Base-by-base conservation (phyloP, 2,113 vertebrate genomes). In the Oreochromis niloticus region DNA sequence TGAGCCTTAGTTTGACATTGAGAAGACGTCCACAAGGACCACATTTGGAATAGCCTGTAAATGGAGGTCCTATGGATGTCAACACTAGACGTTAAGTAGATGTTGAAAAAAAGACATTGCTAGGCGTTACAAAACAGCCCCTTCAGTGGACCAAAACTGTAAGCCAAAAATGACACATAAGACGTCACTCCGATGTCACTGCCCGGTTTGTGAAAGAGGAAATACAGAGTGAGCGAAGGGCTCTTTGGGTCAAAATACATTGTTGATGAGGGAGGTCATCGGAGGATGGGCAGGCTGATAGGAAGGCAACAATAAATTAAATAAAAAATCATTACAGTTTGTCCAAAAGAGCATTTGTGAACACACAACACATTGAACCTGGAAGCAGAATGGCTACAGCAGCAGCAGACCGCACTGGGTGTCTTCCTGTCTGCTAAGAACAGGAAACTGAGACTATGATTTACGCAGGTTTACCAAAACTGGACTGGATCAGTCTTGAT, bases 71-170 rank as follows among this genome's bases (percentile, higher is more conserved):
- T 39, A 39, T 39, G 6, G 34, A 66, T 66, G 61, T 66, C 19
- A 66, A 22, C 19, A 22, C 61, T 66, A 66, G 34, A 66, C 0
- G 19, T 66, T 39, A 11, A 0, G 1, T 5, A 66, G 61, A 39
- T 3, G 3, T 39, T 39, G 61, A 66, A 39, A 66, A 39, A 66
- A 39, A 66, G 61, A 66, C 1, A 4, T 63, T 7, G 59, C 59
- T n/a, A n/a, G 59, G 9, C 9, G 1, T 39, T 66, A 39, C 61
- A n/a, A 66, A 66, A 66, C 34, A 39, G 19, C 10, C 61, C 61
- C 61, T 66, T 39, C 61, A 39, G 34, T 66, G 34, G 19, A 39
- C 61, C 32, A 66, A 66, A 66, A 66, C 10, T 66, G 10, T 39
- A 39, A 6, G n/a, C 9, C 61, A 66, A 39, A 66, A 66, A 39